phyloP scores from a whole-genome alignment of 2,797 vertebrate species.

The Chiroxiphia lanceolata region DNA sequence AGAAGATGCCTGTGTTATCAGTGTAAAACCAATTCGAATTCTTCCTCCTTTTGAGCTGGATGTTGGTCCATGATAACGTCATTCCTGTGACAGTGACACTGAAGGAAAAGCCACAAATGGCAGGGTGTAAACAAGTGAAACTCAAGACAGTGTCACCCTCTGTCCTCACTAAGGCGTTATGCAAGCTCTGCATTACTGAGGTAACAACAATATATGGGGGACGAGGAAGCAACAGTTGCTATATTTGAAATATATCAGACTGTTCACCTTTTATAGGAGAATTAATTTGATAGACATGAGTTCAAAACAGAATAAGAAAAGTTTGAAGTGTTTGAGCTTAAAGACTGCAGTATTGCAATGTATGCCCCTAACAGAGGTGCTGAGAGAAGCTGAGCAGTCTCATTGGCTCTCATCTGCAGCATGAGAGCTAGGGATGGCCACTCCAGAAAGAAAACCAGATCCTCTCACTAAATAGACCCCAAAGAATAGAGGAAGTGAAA shows the following conservation, averaged over 20 bases:
- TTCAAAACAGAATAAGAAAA: background rate
- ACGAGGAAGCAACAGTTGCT: background rate
- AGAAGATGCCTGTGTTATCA: background rate
- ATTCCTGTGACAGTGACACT: background rate
- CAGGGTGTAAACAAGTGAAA: background rate
- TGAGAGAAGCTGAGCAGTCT: background rate
- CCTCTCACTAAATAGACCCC: background rate
- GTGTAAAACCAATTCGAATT: background rate
- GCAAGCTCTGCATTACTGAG: background rate
- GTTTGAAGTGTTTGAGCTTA: background rate
- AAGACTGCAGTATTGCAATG: background rate
- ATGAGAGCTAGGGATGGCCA: background rate
- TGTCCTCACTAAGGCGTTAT: background rate
- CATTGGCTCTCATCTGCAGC: fast-evolving
- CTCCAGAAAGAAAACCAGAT: background rate
- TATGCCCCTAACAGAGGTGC: background rate
- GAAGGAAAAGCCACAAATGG: background rate
- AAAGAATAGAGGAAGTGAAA: background rate
- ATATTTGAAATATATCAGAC: background rate
- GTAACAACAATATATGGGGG: background rate
- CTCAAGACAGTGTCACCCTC: background rate
- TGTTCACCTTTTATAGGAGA: background rate
- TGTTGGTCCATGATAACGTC: constrained; percentile 4
- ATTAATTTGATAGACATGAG: background rate
- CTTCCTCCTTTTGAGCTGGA: constrained; percentile 2